These are phyloP conservation scores for Neomonachus schauinslandi DNA, from an alignment of 2,113 vertebrate genomes.

Conservation along the genomic window DNA sequence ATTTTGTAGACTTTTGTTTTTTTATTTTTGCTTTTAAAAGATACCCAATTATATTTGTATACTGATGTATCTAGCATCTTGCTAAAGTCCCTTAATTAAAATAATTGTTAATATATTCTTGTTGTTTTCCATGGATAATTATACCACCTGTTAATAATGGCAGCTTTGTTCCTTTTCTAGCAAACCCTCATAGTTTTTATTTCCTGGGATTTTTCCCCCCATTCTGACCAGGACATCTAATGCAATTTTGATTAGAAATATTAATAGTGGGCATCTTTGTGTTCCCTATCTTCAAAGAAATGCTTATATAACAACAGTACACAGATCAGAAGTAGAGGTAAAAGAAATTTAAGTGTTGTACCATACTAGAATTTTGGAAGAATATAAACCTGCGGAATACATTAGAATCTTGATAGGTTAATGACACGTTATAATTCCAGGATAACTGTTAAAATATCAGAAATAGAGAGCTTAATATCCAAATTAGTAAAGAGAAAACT, in stretches of 20 bases:
- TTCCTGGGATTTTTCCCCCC: not conserved
- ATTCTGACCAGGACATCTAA: not conserved
- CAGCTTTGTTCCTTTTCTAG: not conserved
- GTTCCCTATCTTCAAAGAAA: not conserved
- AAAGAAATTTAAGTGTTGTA: not conserved
- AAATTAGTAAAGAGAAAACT: slow-evolving; percentile 41
- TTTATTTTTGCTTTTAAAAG: not conserved
- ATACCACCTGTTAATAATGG: not conserved
- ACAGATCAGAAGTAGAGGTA: not conserved
- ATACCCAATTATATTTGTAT: not conserved
- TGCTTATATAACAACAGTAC: not conserved
- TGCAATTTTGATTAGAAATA: not conserved
- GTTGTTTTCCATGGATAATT: not conserved
- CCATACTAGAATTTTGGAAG: not conserved
- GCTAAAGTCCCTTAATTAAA: not conserved
- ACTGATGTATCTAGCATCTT: not conserved
- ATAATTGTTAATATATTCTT: slow-evolving; percentile 19
- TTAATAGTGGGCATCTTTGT: not conserved
- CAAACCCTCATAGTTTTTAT: not conserved
- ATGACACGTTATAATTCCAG: not conserved
- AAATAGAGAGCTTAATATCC: not conserved
- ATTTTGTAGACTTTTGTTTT: not conserved
- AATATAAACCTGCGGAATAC: not conserved
- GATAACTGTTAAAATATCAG: slow-evolving; percentile 48
- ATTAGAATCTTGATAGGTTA: slow-evolving; percentile 21